Percentiles rank a stretch among this genome's conserved stretches.
Conservation (phyloP, 1,140 invertebrate species). For the Neodiprion fabricii region DNA sequence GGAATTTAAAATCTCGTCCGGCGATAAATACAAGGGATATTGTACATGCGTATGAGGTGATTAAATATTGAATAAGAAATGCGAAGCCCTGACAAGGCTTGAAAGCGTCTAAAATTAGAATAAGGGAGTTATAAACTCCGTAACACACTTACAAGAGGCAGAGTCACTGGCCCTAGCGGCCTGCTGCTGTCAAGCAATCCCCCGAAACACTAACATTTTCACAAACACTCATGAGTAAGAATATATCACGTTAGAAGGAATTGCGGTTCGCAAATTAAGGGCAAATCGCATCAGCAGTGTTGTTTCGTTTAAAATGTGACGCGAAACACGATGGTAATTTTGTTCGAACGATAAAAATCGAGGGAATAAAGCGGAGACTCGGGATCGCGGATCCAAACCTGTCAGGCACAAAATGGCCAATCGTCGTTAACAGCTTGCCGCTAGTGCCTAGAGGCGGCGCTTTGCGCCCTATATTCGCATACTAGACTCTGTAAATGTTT, state of each 20-base stretch:
- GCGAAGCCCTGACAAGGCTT: not conserved
- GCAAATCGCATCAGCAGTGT: not conserved
- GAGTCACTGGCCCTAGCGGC: slow-evolving; percentile 24
- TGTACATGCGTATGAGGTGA: too few relatives aligned
- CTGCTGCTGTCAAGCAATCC: slow-evolving; percentile 37
- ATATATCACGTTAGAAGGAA: not conserved
- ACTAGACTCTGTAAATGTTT: slow-evolving; percentile 12
- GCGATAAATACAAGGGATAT: not conserved
- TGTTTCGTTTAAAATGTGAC: not conserved
- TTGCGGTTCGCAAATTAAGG: not conserved
- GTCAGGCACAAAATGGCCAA: slow-evolving; percentile 64
- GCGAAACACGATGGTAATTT: not conserved
- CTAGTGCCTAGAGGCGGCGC: slow-evolving; percentile 48
- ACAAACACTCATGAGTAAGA: slow-evolving; percentile 18
- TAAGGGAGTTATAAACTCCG: not conserved
- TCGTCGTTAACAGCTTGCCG: slow-evolving; percentile 58
- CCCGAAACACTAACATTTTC: slow-evolving; percentile 31
- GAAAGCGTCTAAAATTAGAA: not conserved
- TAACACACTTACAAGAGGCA: slow-evolving; percentile 28
- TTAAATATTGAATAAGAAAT: not conserved
- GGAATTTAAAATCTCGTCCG: not conserved
- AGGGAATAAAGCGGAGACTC: slow-evolving; percentile 15
- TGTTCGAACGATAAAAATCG: slow-evolving; percentile 5
- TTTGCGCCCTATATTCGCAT: slow-evolving; percentile 19
- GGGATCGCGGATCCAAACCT: slow-evolving; percentile 44